Conservation (phyloP, 1,140 invertebrate genomes). For the Lasaia peninsularis region DNA sequence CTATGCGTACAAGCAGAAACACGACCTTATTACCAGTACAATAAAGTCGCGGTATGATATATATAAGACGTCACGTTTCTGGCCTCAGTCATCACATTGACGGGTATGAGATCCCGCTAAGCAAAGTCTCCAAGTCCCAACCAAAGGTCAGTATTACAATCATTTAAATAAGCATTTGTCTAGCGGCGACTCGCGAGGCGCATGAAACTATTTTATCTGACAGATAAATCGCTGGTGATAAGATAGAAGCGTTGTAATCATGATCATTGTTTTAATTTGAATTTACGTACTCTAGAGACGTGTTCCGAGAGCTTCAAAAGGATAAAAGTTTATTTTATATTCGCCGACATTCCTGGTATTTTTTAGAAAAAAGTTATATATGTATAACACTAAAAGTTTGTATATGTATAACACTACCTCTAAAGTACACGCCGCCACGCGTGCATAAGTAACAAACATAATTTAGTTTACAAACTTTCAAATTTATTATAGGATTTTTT, state of each 20-base stretch:
- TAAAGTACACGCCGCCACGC: background rate
- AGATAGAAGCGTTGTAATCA: background rate
- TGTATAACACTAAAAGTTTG: no score
- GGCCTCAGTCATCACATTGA: no score
- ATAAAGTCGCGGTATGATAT: no score
- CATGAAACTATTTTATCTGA: background rate
- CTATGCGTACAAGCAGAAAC: no score
- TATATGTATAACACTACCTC: background rate
- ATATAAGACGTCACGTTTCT: no score
- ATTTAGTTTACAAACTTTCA: no score
- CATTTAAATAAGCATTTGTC: background rate
- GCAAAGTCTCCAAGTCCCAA: background rate
- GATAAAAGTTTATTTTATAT: background rate
- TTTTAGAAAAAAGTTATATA: background rate
- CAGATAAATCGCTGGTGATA: background rate
- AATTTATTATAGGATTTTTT: no score
- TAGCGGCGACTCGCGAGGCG: background rate
- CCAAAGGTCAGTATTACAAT: background rate
- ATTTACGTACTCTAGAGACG: background rate
- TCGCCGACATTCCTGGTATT: no score
- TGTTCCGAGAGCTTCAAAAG: background rate
- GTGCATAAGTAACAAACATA: no score
- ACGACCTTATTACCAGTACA: no score
- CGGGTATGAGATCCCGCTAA: no score
- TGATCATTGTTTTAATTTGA: slow-evolving; percentile 3